Evolutionary conservation across 35 echinoderm and acorn worm species (phyloP).

Genomic region (Apostichopus japonicus): DNA sequence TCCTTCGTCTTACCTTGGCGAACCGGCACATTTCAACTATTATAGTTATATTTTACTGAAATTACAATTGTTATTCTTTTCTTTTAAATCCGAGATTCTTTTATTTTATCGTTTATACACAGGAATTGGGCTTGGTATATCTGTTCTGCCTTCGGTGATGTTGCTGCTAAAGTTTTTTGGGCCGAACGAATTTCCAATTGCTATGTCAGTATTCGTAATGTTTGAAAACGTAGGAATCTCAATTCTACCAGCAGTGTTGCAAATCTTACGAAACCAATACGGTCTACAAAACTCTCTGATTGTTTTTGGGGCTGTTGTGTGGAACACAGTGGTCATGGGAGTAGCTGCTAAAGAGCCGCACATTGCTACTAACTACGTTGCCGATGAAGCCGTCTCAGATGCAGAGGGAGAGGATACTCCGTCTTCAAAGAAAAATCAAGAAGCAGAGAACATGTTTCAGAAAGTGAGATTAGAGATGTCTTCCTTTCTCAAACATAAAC

Average conservation of each 20-base stretch:
- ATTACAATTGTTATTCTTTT: too few species aligned
- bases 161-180: background rate
- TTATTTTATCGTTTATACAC: background rate
- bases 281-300: conserved; percentile 1
- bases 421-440: background rate
- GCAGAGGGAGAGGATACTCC: too few species aligned
- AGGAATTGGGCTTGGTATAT: conserved; percentile 19
- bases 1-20: too few species aligned
- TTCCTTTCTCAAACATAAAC: background rate
- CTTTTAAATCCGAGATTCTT: too few species aligned
- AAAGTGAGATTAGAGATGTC: background rate
- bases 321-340: background rate
- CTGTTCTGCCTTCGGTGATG: background rate
- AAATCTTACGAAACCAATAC: background rate
- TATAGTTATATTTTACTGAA: too few species aligned
- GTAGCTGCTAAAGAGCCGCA: background rate
- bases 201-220: background rate
- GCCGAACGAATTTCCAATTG: background rate
- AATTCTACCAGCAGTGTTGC: background rate
- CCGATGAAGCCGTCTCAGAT: background rate
- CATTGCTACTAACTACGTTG: background rate
- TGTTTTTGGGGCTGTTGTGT: conserved; percentile 10
- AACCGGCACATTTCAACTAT: too few species aligned
- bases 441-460: background rate
- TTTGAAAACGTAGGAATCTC: conserved; percentile 2